phyloP scores from a whole-genome alignment of 2,113 vertebrate genomes.

The Sula dactylatra region DNA sequence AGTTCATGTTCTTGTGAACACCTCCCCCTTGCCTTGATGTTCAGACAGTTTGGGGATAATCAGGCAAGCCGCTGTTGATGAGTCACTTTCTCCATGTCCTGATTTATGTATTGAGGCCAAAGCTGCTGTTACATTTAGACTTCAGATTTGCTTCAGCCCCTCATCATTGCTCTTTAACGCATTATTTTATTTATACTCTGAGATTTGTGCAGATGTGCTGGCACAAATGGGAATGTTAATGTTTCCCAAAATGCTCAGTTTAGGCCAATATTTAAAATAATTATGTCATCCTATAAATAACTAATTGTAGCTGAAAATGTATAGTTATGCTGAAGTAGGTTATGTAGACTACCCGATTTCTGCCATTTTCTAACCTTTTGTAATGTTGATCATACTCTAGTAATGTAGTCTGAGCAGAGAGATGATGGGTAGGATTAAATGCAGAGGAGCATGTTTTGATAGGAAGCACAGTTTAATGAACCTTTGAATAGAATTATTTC shows the following conservation, averaged over 20 bases:
- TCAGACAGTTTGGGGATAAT: not conserved
- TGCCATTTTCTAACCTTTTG: not conserved
- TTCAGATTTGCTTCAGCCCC: not conserved
- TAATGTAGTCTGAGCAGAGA: not conserved
- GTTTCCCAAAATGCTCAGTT: not conserved
- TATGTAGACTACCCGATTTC: not conserved
- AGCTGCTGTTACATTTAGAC: not conserved
- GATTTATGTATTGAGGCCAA: slow-evolving; percentile 26
- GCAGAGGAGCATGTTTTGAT: not conserved
- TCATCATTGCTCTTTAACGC: not conserved
- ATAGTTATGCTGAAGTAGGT: not conserved
- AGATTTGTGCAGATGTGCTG: not conserved
- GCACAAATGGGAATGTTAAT: not conserved
- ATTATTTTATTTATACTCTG: not conserved
- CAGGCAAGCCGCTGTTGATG: not conserved
- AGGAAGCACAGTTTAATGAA: not conserved
- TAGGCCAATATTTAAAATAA: not conserved
- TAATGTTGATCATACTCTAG: not conserved
- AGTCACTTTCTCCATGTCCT: slow-evolving; percentile 25
- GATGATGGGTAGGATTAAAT: not conserved
- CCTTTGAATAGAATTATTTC: not conserved
- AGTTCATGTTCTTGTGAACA: not conserved
- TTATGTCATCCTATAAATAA: not conserved
- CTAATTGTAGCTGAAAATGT: not conserved
- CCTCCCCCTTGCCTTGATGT: not conserved